Evolutionary conservation across 2,113 vertebrate species (phyloP).

Genomic region (Pipra filicauda): DNA sequence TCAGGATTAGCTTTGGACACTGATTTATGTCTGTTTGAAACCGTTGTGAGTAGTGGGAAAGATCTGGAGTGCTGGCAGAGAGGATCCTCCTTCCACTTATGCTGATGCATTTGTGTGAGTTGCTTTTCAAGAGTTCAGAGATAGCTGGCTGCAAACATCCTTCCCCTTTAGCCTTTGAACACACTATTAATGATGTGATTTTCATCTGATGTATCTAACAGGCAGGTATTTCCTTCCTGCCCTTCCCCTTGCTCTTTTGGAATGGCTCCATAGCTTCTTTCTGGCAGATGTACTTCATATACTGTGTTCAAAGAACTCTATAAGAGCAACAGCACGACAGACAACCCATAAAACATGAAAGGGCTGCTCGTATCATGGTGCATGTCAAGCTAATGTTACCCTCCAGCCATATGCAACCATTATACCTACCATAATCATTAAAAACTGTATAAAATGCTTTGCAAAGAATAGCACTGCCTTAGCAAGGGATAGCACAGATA

Average conservation of each 20-base stretch:
- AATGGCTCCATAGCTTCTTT: conserved; percentile 54
- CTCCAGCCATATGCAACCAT: conserved; percentile 54
- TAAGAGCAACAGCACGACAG: conserved; percentile 49
- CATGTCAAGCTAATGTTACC: conserved; percentile 15
- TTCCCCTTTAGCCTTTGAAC: conserved; percentile 26
- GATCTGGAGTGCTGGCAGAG: not conserved
- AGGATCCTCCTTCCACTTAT: not conserved
- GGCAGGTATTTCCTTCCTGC: conserved; percentile 66
- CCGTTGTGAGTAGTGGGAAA: not conserved
- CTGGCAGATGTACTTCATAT: conserved; percentile 39
- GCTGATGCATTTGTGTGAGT: not conserved
- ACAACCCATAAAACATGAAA: conserved; percentile 64
- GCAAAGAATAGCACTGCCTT: not conserved
- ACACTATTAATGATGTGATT: conserved; percentile 30
- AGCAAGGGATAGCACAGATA: not conserved
- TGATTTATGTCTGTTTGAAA: not conserved
- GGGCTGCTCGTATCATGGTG: conserved; percentile 26
- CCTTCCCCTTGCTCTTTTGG: conserved; percentile 42
- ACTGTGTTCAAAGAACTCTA: conserved; percentile 43
- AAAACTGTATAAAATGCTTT: conserved; percentile 28
- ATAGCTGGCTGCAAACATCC: conserved; percentile 20
- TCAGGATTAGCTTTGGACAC: not conserved
- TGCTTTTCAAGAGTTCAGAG: not conserved
- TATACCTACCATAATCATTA: not conserved
- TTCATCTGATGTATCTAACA: conserved; percentile 36